Evolutionary conservation across 2,888 invertebrate species (phyloP).

Genomic region (Drosophila lutescens): DNA sequence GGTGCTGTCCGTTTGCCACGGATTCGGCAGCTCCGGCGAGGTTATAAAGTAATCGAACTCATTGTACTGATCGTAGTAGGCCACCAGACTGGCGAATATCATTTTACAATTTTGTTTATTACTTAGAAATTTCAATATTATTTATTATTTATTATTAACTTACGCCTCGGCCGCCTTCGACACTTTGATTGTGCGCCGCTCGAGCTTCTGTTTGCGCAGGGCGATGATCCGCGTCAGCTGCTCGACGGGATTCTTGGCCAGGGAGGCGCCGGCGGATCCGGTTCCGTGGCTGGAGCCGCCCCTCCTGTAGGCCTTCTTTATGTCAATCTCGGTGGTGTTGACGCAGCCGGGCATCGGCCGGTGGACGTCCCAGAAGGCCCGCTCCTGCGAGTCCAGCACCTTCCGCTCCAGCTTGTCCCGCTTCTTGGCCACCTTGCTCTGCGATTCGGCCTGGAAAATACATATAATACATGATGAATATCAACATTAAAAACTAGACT

Average conservation of each 20-base stretch:
- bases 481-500: no score
- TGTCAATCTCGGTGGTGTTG: constrained; percentile 99
- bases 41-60: constrained; percentile 98
- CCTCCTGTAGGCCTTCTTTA: constrained; percentile 94
- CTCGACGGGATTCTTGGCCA: constrained; percentile 84
- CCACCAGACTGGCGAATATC: constrained; percentile 88
- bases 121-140: no score
- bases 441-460: constrained; percentile 86
- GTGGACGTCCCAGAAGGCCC: constrained; percentile 99
- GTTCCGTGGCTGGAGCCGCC: constrained; percentile 84
- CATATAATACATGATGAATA: no score
- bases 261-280: constrained; percentile 83
- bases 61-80: constrained; percentile 97
- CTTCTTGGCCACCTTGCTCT: constrained; percentile 97
- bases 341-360: constrained; percentile 99
- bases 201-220: constrained; percentile 90
- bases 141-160: constrained; percentile 83
- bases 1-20: constrained; percentile 97
- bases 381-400: constrained; percentile 98
- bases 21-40: constrained; percentile 96
- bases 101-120: no score
- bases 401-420: constrained; percentile 98
- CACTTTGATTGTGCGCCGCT: constrained; percentile 94
- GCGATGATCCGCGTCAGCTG: constrained; percentile 88
- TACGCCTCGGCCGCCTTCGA: constrained; percentile 97